A percentile compares a stretch with the other conserved stretches of the same genome.
These are phyloP conservation scores for Gavia stellata DNA, from an alignment of 2,113 vertebrate genomes.

Conservation along the genomic window DNA sequence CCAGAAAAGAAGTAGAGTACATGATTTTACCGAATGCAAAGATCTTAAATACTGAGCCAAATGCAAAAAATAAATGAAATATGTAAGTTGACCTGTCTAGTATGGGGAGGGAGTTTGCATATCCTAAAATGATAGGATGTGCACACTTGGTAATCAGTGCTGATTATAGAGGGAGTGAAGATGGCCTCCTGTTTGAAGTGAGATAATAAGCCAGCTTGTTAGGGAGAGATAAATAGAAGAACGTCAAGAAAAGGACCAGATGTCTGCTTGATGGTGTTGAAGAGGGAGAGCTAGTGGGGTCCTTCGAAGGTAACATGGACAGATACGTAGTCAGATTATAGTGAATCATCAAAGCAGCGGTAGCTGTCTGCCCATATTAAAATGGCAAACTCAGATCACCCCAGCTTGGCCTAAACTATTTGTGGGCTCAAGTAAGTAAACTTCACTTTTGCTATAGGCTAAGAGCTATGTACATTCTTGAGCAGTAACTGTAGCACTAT, in stretches of 20 bases:
- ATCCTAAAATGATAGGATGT: conserved; percentile 31
- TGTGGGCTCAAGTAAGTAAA: background rate
- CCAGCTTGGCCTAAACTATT: background rate
- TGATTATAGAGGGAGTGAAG: conserved; percentile 47
- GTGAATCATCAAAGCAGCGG: background rate
- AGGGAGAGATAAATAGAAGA: conserved; percentile 18
- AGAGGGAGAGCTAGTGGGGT: background rate
- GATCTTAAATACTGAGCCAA: background rate
- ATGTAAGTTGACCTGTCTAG: background rate
- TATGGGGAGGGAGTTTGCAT: conserved; percentile 8
- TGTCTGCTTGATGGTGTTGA: conserved; percentile 2
- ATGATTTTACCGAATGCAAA: background rate
- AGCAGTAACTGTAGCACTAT: background rate
- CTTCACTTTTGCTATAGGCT: background rate
- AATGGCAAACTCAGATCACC: background rate
- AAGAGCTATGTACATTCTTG: background rate
- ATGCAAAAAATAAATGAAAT: background rate
- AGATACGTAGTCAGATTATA: background rate
- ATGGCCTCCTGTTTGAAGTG: conserved; percentile 39
- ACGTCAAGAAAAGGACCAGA: conserved; percentile 37
- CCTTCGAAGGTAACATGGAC: background rate
- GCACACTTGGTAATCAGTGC: conserved; percentile 22
- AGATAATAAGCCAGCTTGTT: conserved; percentile 43
- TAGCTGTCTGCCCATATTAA: background rate
- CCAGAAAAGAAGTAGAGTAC: background rate